phyloP scores from a whole-genome alignment of 2,888 invertebrate species.

The Mamestra brassicae region DNA sequence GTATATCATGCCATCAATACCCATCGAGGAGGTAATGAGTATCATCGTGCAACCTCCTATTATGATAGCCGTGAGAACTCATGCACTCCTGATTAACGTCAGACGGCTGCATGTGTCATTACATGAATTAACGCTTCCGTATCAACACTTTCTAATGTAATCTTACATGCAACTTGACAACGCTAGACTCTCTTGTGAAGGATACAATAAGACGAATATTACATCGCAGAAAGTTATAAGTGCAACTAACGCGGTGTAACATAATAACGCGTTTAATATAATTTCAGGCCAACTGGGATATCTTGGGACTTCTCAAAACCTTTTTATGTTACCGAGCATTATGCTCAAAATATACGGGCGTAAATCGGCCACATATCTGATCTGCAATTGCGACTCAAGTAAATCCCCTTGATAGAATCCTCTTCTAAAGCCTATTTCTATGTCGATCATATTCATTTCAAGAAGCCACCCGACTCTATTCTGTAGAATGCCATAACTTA shows the following conservation, averaged over 20 bases:
- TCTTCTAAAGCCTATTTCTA: neutral
- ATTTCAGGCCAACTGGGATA: neutral
- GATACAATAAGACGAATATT: neutral
- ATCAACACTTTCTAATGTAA: constrained; percentile 46
- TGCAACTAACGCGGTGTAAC: neutral
- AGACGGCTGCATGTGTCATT: constrained; percentile 14
- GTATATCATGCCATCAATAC: constrained; percentile 1
- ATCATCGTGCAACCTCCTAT: neutral
- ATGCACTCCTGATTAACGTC: constrained; percentile 7
- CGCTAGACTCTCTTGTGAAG: neutral
- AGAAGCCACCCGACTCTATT: neutral
- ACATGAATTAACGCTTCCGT: constrained; percentile 35
- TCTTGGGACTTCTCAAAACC: neutral
- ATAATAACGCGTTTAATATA: no score
- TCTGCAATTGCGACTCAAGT: neutral
- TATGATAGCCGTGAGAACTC: constrained; percentile 34
- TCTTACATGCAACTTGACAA: constrained; percentile 4
- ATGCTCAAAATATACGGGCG: neutral
- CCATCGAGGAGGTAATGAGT: no score
- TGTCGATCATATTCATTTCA: neutral
- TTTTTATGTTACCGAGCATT: neutral
- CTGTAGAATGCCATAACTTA: neutral
- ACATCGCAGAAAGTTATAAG: neutral
- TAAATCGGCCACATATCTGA: neutral
- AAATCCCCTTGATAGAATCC: neutral